A percentile compares a stretch with the other conserved stretches of the same genome.
phyloP scores from a whole-genome alignment of 2,888 invertebrate genomes.

The Heliconius sara region DNA sequence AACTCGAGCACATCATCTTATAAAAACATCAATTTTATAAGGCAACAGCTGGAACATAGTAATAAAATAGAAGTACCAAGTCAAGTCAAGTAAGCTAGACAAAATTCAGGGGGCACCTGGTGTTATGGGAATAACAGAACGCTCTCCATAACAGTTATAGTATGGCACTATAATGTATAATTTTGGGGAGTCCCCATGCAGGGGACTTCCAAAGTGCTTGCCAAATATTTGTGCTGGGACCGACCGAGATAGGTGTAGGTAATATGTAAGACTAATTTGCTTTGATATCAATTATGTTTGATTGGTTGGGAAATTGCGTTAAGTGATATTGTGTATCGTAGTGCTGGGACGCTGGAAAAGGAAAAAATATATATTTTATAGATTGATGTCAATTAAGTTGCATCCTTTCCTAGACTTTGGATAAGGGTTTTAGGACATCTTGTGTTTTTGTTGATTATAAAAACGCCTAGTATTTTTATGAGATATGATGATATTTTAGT shows the following conservation, averaged over 20 bases:
- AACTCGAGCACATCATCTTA: background rate
- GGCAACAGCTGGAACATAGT: slow-evolving; percentile 30
- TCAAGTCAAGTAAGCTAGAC: slow-evolving; percentile 10
- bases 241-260: slow-evolving; percentile 17
- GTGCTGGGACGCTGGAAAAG: background rate
- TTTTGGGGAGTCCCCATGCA: slow-evolving; percentile 25
- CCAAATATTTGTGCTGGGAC: slow-evolving; percentile 36
- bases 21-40: slow-evolving; percentile 29
- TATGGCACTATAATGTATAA: slow-evolving; percentile 33
- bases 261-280: slow-evolving; percentile 27
- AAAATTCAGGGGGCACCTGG: slow-evolving; percentile 36
- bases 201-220: slow-evolving; percentile 40
- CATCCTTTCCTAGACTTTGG: no score
- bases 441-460: no score
- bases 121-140: slow-evolving; percentile 39
- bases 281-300: slow-evolving; percentile 18
- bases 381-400: no score
- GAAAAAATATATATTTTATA: background rate
- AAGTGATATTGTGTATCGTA: background rate
- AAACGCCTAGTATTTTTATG: no score
- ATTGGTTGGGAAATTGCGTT: background rate
- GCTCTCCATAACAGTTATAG: slow-evolving; percentile 36
- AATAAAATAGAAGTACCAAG: slow-evolving; percentile 35
- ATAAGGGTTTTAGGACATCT: no score
- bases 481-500: no score